These are phyloP conservation scores for Tetragonula carbonaria DNA, from an alignment of 2,888 invertebrate genomes.

Conservation along the genomic window DNA sequence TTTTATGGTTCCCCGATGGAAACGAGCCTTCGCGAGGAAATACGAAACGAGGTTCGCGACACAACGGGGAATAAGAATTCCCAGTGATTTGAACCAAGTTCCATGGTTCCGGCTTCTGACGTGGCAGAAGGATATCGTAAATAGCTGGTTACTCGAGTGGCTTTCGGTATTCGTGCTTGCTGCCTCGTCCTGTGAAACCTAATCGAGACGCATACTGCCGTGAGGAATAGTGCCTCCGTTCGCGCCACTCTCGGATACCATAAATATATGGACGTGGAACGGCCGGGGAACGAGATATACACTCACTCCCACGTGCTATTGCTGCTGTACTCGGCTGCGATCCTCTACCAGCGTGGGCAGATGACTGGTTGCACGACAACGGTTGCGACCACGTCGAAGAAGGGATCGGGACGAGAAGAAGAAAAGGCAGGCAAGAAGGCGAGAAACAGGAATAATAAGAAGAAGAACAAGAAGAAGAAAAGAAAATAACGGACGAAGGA, in stretches of 20 bases:
- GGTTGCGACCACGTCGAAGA: constrained; percentile 45
- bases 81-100: constrained; percentile 24
- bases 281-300: constrained; percentile 43
- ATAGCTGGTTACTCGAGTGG: constrained; percentile 30
- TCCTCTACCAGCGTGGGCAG: constrained; percentile 70
- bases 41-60: constrained; percentile 42
- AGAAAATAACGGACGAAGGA: constrained; percentile 11
- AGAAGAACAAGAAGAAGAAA: background rate
- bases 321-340: constrained; percentile 42
- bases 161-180: constrained; percentile 38
- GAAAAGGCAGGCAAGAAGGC: constrained; percentile 27
- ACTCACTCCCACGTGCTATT: constrained; percentile 55
- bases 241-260: constrained; percentile 61
- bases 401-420: constrained; percentile 23
- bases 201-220: constrained; percentile 59
- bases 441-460: constrained; percentile 5
- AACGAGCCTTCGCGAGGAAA: constrained; percentile 13
- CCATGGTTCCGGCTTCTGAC: constrained; percentile 44
- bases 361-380: constrained; percentile 77
- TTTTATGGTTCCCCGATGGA: background rate
- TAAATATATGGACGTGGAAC: constrained; percentile 61
- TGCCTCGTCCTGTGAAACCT: constrained; percentile 50
- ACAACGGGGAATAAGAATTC: constrained; percentile 42
- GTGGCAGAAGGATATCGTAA: constrained; percentile 40
- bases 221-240: constrained; percentile 65